Base-by-base conservation (phyloP, 2,797 vertebrate genomes). In the Hybognathus amarus region DNA sequence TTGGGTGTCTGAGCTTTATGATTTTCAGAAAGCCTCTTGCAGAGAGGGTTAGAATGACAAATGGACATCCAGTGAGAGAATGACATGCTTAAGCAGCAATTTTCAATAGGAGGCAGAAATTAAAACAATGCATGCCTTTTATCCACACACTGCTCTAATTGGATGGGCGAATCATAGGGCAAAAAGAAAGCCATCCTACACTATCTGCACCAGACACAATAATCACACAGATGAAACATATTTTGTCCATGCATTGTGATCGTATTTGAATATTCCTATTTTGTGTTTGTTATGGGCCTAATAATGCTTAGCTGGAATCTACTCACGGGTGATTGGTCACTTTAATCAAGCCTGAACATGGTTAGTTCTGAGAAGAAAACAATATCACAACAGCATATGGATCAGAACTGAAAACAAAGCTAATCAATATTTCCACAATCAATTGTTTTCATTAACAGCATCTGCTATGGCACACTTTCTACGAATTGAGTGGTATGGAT, bases 71-170 rank as follows among this genome's bases (percentile, higher is more conserved):
- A 88, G 89, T 86, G 83, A 88, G 83, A 83, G 80, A 85, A 89
- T 69, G 93, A 92, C 89, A 89, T 92, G 93, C 94, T 89, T 88
- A 88, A 91, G 87, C 91, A 92, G 93, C 93, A 94, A 92, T 93
- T 94, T 93, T 92, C 86, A 85, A 79, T 18, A 75, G 59, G 47
- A 88, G 90, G 88, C 77, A 89, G 88, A 89, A 93, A 91, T 94
- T 93, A 94, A 94, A 94, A 95, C 93, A 94, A 94, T 93, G 92
- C 85, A 45, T 84, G 89, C 87, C 82, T 93, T 93, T 94, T 92
- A 93, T 93, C 84, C 86, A 52, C 1, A 69, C 54, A 86, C 88
- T 90, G 89, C 89, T 93, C 87, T 94, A 94, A 95, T 93, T 94
- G 91, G 92, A 91, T 87, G 89, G 89, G 92, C 90, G 85, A 87